phyloP scores from a whole-genome alignment of 2,888 invertebrate genomes.

The Smittia aterrima region DNA sequence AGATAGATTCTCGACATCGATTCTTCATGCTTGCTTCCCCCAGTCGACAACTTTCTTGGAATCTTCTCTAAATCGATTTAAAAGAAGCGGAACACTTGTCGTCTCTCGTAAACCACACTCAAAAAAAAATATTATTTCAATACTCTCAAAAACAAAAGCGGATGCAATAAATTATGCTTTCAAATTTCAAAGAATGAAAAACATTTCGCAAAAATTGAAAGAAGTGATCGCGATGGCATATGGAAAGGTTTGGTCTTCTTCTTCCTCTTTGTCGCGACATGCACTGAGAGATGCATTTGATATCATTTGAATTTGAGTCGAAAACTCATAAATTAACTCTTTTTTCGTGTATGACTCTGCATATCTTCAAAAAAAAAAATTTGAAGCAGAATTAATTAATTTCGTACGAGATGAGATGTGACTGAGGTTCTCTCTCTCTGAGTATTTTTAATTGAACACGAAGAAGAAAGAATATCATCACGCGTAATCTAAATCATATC shows the following conservation, averaged over 20 bases:
- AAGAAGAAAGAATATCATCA: constrained; percentile 2
- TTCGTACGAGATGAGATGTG: constrained; percentile 40
- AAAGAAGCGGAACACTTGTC: constrained; percentile 37
- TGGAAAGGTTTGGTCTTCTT: background rate
- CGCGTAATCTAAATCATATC: constrained; percentile 32
- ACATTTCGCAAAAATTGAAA: constrained; percentile 8
- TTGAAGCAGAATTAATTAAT: constrained; percentile 39
- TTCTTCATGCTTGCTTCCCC: background rate
- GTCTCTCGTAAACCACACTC: constrained; percentile 31
- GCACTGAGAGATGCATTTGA: constrained; percentile 35
- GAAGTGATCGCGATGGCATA: background rate
- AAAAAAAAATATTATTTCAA: constrained; percentile 40
- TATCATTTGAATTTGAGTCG: constrained; percentile 1
- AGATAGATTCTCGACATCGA: background rate
- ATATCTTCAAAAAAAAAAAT: constrained; percentile 23
- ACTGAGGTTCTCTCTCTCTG: constrained; percentile 38
- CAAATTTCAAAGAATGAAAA: background rate
- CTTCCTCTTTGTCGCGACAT: constrained; percentile 8
- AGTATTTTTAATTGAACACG: constrained; percentile 38
- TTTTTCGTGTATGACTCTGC: constrained; percentile 15
- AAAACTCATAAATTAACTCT: constrained; percentile 32
- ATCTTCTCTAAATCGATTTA: constrained; percentile 20
- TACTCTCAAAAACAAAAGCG: constrained; percentile 24
- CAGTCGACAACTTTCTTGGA: background rate
- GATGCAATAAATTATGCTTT: constrained; percentile 38